Conservation (phyloP, 2,888 invertebrate species). For the Caenorhabditis afra region DNA sequence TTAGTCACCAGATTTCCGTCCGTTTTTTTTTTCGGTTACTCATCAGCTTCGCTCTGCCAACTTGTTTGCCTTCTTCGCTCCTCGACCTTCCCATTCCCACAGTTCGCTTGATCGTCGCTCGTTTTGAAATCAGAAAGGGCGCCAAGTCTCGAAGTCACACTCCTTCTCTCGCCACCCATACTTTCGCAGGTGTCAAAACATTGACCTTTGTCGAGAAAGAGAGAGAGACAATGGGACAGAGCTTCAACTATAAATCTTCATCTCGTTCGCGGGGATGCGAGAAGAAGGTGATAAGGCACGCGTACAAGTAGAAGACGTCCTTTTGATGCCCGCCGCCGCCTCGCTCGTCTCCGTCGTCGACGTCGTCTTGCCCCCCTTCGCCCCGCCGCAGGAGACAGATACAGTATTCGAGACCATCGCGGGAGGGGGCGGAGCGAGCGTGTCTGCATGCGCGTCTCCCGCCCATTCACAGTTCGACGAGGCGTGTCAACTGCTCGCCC, state of each 20-base stretch:
- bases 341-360: not conserved
- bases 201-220: conserved; percentile 7
- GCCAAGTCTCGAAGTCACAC: not conserved
- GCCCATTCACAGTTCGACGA: conserved; percentile 52
- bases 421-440: conserved; percentile 25
- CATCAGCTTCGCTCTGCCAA: too few relatives aligned
- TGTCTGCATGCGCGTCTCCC: conserved; percentile 22
- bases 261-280: not conserved
- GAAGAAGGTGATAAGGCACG: conserved; percentile 22
- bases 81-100: too few relatives aligned
- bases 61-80: too few relatives aligned
- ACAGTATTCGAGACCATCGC: conserved; percentile 46
- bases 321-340: conserved; percentile 9
- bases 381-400: not conserved
- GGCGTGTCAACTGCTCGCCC: conserved; percentile 39
- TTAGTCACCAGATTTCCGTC: too few relatives aligned
- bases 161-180: conserved; percentile 5
- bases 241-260: conserved; percentile 35
- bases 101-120: too few relatives aligned
- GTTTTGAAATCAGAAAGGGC: too few relatives aligned
- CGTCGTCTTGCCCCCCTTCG: too few relatives aligned
- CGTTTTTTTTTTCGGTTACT: too few relatives aligned
- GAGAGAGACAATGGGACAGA: too few relatives aligned
- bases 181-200: conserved; percentile 20
- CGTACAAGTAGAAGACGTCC: conserved; percentile 34